phyloP scores from a whole-genome alignment of 92 coral and sea anemone genomes.

The Umimayanthus kanabou region DNA sequence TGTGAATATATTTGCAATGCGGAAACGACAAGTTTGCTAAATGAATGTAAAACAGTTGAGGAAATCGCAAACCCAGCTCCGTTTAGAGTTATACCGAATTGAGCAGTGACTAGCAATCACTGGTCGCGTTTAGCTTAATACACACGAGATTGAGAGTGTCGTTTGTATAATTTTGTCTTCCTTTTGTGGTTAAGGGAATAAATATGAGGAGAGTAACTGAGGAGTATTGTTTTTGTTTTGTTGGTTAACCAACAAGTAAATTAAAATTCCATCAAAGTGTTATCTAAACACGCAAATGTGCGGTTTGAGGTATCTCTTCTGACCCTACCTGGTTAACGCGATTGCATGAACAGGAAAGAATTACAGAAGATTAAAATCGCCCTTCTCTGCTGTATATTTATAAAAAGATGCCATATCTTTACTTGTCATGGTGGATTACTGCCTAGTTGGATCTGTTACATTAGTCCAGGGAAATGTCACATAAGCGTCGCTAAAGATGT shows the following conservation, averaged over 20 bases:
- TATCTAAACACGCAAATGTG: constrained; percentile 17
- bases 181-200: background rate
- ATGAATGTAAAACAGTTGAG: background rate
- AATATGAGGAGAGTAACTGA: background rate
- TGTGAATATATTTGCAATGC: background rate
- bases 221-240: background rate
- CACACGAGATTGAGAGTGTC: background rate
- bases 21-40: background rate
- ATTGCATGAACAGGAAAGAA: constrained; percentile 39
- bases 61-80: background rate
- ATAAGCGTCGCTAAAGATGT: background rate
- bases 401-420: background rate
- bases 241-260: constrained; percentile 7
- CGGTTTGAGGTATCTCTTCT: background rate
- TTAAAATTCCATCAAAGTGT: background rate
- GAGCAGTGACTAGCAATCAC: background rate
- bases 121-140: background rate
- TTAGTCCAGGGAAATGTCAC: background rate
- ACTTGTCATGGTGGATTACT: background rate
- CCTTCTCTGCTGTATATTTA: background rate
- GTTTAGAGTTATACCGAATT: no score
- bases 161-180: background rate
- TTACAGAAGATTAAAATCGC: constrained; percentile 21
- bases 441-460: background rate
- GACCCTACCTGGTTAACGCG: background rate